Conservation (phyloP, 2,797 vertebrate species). For the Cyprinella venusta region DNA sequence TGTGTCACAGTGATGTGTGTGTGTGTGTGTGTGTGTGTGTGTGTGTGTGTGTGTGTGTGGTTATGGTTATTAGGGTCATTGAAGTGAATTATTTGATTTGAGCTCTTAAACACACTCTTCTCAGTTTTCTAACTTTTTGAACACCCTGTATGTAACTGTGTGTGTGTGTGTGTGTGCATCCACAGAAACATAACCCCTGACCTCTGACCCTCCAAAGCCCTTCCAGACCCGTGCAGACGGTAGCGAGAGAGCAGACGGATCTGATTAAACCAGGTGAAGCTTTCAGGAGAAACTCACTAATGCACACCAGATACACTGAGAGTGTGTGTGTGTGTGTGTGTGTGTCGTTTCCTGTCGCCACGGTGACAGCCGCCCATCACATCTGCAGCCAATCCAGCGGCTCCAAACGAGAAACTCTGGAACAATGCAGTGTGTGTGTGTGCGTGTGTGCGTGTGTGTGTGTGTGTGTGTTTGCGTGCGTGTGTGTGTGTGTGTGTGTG, state of each 20-base stretch:
- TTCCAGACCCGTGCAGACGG: slow-evolving; percentile 11
- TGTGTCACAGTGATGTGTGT: background rate
- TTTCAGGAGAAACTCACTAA: slow-evolving; percentile 5
- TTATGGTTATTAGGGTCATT: slow-evolving; percentile 36
- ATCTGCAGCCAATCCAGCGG: slow-evolving; percentile 54
- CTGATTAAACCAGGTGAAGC: slow-evolving; percentile 28
- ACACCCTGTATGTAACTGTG: slow-evolving; percentile 15
- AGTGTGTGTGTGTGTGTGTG: background rate
- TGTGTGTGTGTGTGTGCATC: background rate
- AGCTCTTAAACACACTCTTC: background rate
- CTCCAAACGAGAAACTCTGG: slow-evolving; percentile 46
- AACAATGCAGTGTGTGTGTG: slow-evolving; percentile 17
- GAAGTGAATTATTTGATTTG: background rate
- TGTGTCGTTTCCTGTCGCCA: slow-evolving; percentile 44
- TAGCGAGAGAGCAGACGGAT: slow-evolving; percentile 15
- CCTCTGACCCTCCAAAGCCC: slow-evolving; percentile 8
- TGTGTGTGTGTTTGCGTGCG: background rate
- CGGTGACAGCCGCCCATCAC: slow-evolving; percentile 42
- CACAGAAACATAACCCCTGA: slow-evolving; percentile 13
- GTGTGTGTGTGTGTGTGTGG: background rate
- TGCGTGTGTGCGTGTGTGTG: background rate
- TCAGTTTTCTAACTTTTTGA: slow-evolving; percentile 26
- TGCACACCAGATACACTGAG: slow-evolving; percentile 7
- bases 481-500: background rate
- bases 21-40: slow-evolving; percentile 13